Percentiles rank a stretch among this genome's conserved stretches.
These are phyloP conservation scores for Mesoligia furuncula DNA, from an alignment of 2,888 invertebrate genomes.

Conservation along the genomic window DNA sequence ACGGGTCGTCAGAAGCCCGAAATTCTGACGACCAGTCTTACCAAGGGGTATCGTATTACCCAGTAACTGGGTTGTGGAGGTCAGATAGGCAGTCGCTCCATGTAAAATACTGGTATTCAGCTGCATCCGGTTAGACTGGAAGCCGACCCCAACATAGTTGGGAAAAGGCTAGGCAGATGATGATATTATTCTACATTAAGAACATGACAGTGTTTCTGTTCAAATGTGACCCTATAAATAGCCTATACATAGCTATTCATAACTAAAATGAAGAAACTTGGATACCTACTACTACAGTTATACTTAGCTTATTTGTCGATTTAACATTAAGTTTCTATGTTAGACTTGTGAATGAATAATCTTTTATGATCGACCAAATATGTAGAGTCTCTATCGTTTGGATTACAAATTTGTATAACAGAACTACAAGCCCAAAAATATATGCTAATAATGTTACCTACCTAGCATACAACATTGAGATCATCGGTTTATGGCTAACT, in stretches of 20 bases:
- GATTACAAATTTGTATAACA: not conserved
- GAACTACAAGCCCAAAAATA: slow-evolving; percentile 19
- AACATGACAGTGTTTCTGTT: not conserved
- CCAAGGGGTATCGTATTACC: too few species aligned
- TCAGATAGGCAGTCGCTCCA: too few species aligned
- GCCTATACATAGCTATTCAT: not conserved
- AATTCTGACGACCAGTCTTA: too few species aligned
- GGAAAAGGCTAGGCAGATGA: too few species aligned
- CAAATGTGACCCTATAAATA: not conserved
- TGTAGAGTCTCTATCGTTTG: not conserved
- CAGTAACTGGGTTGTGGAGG: too few species aligned
- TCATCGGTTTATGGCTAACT: slow-evolving; percentile 20
- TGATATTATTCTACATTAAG: not conserved
- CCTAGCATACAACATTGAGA: slow-evolving; percentile 28
- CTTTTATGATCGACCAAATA: slow-evolving; percentile 22
- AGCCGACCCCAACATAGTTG: too few species aligned
- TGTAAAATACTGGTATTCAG: too few species aligned
- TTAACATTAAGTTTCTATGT: not conserved
- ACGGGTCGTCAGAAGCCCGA: too few species aligned
- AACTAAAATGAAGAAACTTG: not conserved
- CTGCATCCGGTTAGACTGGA: too few species aligned
- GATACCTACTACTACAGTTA: not conserved
- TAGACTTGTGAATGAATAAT: slow-evolving; percentile 21
- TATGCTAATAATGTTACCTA: slow-evolving; percentile 26
- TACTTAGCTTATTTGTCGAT: not conserved